A percentile compares a stretch with the other conserved stretches of the same genome.
Evolutionary conservation across 2,113 vertebrate genomes (phyloP).

Genomic region (Agapornis roseicollis): DNA sequence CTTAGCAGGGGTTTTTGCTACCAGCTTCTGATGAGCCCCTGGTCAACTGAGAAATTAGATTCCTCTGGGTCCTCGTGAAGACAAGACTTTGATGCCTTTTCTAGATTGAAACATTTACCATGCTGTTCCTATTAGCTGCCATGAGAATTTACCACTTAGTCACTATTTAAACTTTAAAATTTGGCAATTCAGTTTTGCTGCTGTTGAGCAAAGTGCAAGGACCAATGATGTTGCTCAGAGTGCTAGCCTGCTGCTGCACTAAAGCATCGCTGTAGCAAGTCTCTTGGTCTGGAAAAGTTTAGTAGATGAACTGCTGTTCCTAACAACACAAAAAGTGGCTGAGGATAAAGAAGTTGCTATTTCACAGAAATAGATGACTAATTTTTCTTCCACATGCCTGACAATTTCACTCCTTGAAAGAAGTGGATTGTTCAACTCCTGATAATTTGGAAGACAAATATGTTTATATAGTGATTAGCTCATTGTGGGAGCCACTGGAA

Average conservation of each 20-base stretch:
- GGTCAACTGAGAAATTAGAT: not conserved
- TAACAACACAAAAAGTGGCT: not conserved
- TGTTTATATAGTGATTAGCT: not conserved
- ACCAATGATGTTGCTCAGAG: fast-evolving
- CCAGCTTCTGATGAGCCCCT: not conserved
- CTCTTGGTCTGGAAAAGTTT: not conserved
- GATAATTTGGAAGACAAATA: conserved; percentile 32
- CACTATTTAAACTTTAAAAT: not conserved
- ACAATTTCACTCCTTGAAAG: not conserved
- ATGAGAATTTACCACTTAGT: not conserved
- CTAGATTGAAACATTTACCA: not conserved
- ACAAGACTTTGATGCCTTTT: not conserved
- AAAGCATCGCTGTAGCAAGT: fast-evolving
- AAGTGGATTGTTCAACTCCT: not conserved
- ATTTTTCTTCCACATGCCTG: not conserved
- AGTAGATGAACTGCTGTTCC: not conserved
- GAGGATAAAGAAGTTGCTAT: not conserved
- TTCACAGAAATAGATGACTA: conserved; percentile 11
- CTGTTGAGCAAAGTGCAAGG: not conserved
- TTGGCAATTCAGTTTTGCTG: not conserved
- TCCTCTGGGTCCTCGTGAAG: not conserved
- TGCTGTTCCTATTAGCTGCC: not conserved
- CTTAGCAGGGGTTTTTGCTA: not conserved
- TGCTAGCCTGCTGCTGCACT: not conserved
- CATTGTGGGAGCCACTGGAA: conserved; percentile 1